phyloP scores from a whole-genome alignment of 2,888 invertebrate genomes.

The Resseliella maxima region DNA sequence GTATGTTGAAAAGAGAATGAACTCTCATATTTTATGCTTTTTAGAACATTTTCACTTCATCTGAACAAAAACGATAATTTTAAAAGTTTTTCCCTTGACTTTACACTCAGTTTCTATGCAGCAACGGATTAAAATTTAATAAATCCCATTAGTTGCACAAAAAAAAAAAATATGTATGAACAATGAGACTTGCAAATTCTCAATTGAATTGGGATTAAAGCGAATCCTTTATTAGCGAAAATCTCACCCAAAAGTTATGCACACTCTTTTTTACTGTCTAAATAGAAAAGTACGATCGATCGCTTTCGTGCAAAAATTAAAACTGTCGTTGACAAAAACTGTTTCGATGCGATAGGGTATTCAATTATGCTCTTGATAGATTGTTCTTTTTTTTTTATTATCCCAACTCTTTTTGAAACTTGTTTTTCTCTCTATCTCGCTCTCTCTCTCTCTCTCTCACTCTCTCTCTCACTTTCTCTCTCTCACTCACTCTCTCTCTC shows the following conservation, averaged over 20 bases:
- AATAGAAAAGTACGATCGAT: background rate
- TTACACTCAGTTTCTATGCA: background rate
- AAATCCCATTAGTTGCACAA: background rate
- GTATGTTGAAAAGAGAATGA: slow-evolving; percentile 7
- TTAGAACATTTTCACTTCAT: background rate
- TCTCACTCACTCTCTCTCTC: background rate
- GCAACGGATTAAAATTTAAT: background rate
- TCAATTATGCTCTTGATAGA: background rate
- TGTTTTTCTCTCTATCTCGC: background rate
- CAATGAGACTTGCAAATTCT: background rate
- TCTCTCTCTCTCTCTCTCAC: too few relatives aligned
- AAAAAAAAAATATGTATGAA: background rate
- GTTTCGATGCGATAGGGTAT: background rate
- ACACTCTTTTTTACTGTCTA: background rate
- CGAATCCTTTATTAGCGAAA: background rate
- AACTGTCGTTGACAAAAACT: slow-evolving; percentile 18
- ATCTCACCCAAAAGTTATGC: too few relatives aligned
- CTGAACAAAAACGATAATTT: background rate
- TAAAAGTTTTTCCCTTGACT: background rate
- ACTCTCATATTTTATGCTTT: slow-evolving; percentile 10
- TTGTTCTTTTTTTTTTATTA: background rate
- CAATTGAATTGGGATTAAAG: slow-evolving; percentile 20
- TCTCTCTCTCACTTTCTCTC: too few relatives aligned
- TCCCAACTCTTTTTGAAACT: background rate
- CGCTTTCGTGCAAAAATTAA: slow-evolving; percentile 28